phyloP scores from a whole-genome alignment of 2,797 vertebrate species.

The Premnoplex brunnescens region DNA sequence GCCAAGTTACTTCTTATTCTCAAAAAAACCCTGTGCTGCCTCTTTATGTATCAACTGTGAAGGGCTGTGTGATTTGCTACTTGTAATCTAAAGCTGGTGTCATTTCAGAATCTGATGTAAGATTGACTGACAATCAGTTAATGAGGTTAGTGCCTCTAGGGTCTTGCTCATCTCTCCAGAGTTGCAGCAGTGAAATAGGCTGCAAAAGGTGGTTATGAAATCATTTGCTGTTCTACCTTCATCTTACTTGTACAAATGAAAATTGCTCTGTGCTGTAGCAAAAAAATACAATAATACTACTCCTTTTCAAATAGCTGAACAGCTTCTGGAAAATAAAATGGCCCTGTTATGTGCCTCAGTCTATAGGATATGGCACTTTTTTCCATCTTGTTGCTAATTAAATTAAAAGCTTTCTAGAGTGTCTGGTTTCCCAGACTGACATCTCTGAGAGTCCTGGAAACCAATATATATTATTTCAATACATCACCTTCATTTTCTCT shows the following conservation, averaged over 20 bases:
- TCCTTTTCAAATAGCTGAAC: background rate
- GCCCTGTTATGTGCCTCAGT: background rate
- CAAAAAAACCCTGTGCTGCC: background rate
- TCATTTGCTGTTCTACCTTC: background rate
- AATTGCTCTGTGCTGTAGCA: background rate
- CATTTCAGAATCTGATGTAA: background rate
- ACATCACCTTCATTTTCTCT: background rate
- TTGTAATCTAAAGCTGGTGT: background rate
- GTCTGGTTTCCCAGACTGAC: background rate
- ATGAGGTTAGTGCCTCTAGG: constrained; percentile 20
- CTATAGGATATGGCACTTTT: background rate
- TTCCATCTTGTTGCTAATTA: background rate
- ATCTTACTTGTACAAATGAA: background rate
- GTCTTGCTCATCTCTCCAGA: constrained; percentile 5
- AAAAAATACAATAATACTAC: background rate
- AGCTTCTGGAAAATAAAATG: background rate
- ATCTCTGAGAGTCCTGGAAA: background rate
- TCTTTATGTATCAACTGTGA: background rate
- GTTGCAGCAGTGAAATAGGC: background rate
- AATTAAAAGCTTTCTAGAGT: background rate
- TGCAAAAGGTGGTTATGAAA: background rate
- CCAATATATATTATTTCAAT: background rate
- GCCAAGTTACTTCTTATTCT: background rate
- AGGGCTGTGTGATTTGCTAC: background rate
- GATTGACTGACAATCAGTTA: constrained; percentile 2